Evolutionary conservation across 1,140 invertebrate species (phyloP).

Genomic region (Camponotus pennsylvanicus): DNA sequence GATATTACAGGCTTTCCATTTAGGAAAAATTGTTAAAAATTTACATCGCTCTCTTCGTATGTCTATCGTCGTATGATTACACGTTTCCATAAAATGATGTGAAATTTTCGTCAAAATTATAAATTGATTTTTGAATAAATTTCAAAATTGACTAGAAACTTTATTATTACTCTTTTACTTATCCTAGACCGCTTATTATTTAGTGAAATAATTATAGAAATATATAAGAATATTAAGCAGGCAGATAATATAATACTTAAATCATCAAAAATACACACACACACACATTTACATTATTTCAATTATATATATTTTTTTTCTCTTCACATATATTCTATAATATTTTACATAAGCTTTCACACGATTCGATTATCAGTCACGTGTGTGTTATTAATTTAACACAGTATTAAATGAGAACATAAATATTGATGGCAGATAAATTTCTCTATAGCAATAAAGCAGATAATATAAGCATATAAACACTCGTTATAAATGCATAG

Average conservation of each 20-base stretch:
- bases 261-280: background rate
- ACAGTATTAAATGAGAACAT: slow-evolving; percentile 12
- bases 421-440: slow-evolving; percentile 37
- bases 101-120: too few species aligned
- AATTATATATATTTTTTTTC: background rate
- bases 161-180: background rate
- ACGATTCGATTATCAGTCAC: slow-evolving; percentile 8
- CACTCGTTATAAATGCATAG: slow-evolving; percentile 32
- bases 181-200: background rate
- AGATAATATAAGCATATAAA: background rate
- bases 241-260: slow-evolving; percentile 5
- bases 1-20: background rate
- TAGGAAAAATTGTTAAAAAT: background rate
- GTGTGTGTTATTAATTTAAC: slow-evolving; percentile 8
- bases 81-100: too few species aligned
- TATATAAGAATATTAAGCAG: background rate
- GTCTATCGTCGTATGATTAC: background rate
- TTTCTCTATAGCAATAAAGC: slow-evolving; percentile 30
- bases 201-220: background rate
- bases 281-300: too few species aligned
- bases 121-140: too few species aligned
- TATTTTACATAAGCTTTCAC: slow-evolving; percentile 8
- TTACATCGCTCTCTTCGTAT: background rate
- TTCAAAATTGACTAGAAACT: background rate
- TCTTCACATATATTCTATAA: background rate